These are phyloP conservation scores for Rhombomys opimus DNA, from an alignment of 2,113 vertebrate species.

Conservation along the genomic window DNA sequence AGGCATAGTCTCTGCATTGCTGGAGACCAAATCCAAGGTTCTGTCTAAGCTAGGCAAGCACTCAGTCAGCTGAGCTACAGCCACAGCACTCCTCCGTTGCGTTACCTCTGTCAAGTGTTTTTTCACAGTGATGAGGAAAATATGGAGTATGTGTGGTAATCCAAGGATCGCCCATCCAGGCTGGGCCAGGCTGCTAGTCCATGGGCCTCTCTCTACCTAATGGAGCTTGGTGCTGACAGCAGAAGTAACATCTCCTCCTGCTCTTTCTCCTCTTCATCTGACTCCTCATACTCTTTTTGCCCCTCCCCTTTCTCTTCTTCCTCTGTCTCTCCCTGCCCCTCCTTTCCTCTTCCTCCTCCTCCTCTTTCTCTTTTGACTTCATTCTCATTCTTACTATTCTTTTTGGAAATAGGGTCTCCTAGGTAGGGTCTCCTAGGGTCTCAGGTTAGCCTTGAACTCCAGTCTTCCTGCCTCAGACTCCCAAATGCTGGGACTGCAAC, in stretches of 20 bases:
- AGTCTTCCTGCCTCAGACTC: neutral
- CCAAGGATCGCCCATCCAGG: neutral
- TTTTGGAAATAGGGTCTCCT: neutral
- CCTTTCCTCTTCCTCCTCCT: neutral
- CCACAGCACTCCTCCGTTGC: neutral
- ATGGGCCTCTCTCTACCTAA: neutral
- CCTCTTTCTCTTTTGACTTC: neutral
- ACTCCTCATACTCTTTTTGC: neutral
- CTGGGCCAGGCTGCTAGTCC: neutral
- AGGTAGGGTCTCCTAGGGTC: neutral
- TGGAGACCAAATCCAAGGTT: neutral
- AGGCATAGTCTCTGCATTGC: neutral
- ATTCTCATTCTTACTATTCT: neutral
- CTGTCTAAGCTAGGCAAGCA: neutral
- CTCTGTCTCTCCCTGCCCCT: no score
- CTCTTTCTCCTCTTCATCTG: neutral
- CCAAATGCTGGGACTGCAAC: neutral
- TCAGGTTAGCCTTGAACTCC: neutral
- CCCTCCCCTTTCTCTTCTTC: neutral
- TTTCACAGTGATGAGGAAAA: neutral
- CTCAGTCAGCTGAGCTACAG: neutral
- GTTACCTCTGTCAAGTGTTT: neutral
- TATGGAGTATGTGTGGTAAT: neutral
- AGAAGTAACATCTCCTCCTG: neutral
- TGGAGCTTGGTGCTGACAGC: neutral